Conservation (phyloP, 2,113 vertebrate species). For the Elaphurus davidianus region DNA sequence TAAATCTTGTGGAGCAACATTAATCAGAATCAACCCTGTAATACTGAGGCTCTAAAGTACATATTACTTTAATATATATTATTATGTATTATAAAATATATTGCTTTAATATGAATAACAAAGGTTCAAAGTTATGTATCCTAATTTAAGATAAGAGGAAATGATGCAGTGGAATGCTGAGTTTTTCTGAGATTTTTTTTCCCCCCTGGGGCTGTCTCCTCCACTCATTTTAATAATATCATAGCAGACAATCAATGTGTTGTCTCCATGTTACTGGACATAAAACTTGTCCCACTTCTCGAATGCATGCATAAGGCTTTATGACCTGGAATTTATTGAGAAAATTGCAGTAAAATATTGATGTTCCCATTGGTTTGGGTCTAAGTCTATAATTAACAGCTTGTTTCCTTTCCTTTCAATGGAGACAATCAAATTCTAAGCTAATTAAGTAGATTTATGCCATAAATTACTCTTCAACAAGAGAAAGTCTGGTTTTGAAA, state of each 20-base stretch:
- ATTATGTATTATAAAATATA: background rate
- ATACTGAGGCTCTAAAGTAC: background rate
- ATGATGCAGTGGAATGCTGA: conserved; percentile 58
- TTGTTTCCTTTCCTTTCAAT: conserved; percentile 78
- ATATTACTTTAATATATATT: background rate
- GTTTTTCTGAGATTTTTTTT: conserved; percentile 67
- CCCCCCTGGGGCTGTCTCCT: conserved; percentile 32
- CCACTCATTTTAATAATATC: conserved; percentile 76
- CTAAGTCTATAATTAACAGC: conserved; percentile 78
- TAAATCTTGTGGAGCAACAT: background rate
- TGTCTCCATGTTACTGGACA: conserved; percentile 81
- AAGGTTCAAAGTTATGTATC: background rate
- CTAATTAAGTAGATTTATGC: conserved; percentile 77
- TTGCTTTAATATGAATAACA: background rate
- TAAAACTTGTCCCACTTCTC: conserved; percentile 76
- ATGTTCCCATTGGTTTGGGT: conserved; percentile 79
- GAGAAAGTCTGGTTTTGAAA: conserved; percentile 52
- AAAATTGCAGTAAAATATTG: conserved; percentile 82
- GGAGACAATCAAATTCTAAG: conserved; percentile 77
- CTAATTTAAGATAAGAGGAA: conserved; percentile 76
- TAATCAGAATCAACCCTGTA: background rate
- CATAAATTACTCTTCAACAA: conserved; percentile 67
- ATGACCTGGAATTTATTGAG: conserved; percentile 78
- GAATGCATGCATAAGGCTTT: conserved; percentile 75
- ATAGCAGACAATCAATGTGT: conserved; percentile 79